These are phyloP conservation scores for Pituophis catenifer DNA, from an alignment of 2,113 vertebrate genomes.

Conservation along the genomic window DNA sequence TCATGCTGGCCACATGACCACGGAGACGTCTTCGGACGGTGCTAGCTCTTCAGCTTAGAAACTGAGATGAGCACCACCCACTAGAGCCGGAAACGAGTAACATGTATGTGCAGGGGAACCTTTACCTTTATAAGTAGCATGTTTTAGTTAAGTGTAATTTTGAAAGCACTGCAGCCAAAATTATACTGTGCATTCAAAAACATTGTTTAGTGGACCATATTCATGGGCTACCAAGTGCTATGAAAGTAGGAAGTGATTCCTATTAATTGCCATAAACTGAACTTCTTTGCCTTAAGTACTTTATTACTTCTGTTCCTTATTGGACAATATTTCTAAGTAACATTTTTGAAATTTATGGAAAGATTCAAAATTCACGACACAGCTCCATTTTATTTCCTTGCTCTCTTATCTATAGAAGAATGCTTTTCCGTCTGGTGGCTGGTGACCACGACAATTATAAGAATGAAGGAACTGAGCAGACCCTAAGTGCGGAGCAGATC, in stretches of 20 bases:
- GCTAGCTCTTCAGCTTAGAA: no score
- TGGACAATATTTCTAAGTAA: not conserved
- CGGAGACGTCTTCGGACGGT: no score
- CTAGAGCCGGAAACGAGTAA: no score
- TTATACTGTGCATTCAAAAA: not conserved
- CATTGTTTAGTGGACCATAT: not conserved
- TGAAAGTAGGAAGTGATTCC: no score
- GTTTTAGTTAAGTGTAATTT: not conserved
- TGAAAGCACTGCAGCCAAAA: not conserved
- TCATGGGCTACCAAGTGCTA: not conserved
- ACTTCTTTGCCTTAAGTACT: not conserved
- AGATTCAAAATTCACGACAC: not conserved
- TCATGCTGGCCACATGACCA: no score
- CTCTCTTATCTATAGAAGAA: conserved; percentile 23
- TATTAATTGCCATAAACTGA: not conserved
- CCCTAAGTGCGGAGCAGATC: conserved; percentile 70
- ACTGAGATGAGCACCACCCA: no score
- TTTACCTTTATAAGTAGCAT: not conserved
- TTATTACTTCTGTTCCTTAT: not conserved
- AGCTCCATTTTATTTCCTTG: not conserved
- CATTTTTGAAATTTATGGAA: not conserved
- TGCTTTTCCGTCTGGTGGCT: conserved; percentile 78
- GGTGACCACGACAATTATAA: conserved; percentile 81
- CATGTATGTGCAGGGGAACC: no score
- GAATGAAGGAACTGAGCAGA: conserved; percentile 79